A percentile compares a stretch with the other conserved stretches of the same genome.
These are phyloP conservation scores for Mastomys natalensis DNA, from an alignment of 2,113 vertebrate genomes.

Conservation along the genomic window DNA sequence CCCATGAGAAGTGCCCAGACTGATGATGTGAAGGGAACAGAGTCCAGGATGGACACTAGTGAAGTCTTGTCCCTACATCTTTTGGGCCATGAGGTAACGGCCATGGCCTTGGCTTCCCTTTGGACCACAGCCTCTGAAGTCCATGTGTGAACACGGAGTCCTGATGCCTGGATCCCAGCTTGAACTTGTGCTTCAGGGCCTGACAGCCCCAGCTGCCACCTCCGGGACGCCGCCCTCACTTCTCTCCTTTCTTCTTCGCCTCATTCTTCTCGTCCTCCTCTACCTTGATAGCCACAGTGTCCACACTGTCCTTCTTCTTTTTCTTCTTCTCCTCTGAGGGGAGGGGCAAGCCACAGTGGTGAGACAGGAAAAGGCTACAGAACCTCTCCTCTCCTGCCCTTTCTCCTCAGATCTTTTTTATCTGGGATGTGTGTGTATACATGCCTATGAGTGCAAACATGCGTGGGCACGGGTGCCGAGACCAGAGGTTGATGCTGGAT, in stretches of 20 bases:
- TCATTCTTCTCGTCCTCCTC: constrained; percentile 78
- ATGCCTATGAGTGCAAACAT: neutral
- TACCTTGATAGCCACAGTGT: constrained; percentile 81
- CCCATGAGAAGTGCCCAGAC: fast-evolving
- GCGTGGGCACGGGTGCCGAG: neutral
- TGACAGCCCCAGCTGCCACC: neutral
- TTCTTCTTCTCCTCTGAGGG: constrained; percentile 76
- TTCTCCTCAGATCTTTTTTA: neutral
- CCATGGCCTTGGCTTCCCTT: neutral
- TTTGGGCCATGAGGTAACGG: neutral
- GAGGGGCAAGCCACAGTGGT: fast-evolving
- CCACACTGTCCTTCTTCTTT: constrained; percentile 80
- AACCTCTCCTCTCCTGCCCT: neutral
- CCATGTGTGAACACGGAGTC: neutral
- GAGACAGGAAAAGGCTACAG: neutral
- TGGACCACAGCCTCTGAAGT: neutral
- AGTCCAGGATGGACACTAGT: neutral
- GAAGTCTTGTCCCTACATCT: neutral
- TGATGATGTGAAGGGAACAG: neutral
- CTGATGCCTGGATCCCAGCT: neutral
- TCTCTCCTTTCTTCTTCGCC: constrained; percentile 75
- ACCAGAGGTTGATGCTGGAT: neutral
- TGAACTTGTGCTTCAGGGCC: neutral
- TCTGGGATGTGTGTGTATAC: neutral
- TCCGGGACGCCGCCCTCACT: constrained; percentile 33